phyloP scores from a whole-genome alignment of 1,140 invertebrate genomes.

The Luehdorfia chinensis region DNA sequence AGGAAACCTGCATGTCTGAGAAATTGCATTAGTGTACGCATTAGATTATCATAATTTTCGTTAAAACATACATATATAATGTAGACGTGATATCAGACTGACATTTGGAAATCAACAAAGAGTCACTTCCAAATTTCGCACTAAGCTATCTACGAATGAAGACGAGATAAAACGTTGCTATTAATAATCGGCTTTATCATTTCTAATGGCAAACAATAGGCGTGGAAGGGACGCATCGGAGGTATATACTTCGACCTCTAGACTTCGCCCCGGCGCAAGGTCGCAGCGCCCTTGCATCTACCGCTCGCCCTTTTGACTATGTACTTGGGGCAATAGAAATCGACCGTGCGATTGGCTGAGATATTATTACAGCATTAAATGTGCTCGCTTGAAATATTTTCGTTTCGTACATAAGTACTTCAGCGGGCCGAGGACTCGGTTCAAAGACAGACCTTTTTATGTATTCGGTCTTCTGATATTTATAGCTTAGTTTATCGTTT shows the following conservation, averaged over 20 bases:
- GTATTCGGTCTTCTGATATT: neutral
- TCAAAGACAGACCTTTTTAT: neutral
- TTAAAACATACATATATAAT: too few relatives aligned
- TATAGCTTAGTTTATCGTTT: neutral
- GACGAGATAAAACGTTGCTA: constrained; percentile 6
- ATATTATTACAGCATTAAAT: constrained; percentile 4
- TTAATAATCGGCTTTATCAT: constrained; percentile 22
- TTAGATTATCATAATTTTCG: too few relatives aligned
- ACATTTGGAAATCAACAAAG: neutral
- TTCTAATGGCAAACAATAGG: constrained; percentile 24
- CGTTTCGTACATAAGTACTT: neutral
- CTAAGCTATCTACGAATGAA: neutral
- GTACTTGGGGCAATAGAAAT: constrained; percentile 31
- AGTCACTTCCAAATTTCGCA: constrained; percentile 4
- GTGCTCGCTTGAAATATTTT: neutral
- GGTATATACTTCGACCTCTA: constrained; percentile 59
- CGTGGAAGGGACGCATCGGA: constrained; percentile 41
- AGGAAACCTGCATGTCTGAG: too few relatives aligned
- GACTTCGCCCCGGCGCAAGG: constrained; percentile 58
- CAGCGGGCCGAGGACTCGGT: too few relatives aligned
- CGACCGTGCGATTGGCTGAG: constrained; percentile 19
- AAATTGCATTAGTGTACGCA: too few relatives aligned
- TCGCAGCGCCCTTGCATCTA: constrained; percentile 55
- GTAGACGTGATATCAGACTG: neutral
- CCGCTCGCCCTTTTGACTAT: constrained; percentile 46